Base-by-base conservation (phyloP, 2,797 vertebrate species). In the Melanotaenia pygmaea region DNA sequence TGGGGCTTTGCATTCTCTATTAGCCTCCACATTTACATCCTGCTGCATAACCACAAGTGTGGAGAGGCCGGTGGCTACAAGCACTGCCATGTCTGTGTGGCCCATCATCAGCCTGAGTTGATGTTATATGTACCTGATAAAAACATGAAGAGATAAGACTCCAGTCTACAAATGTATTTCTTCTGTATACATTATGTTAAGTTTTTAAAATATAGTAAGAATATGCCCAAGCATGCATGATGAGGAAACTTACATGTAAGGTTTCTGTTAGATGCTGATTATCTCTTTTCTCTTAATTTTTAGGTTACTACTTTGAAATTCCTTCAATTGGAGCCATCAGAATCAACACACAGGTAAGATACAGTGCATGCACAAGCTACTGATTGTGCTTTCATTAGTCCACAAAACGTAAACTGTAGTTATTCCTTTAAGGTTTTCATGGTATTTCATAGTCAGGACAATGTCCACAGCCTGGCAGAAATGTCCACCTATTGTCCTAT, bases 291-390 rank as follows among this genome's bases (percentile, higher is more conserved):
- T n/a, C 57, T 84, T 70, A 6, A 61, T 80, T 74, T 78, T 57
- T 91, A 99, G 98, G 98, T 91, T 99, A 99, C 94, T 99, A 99
- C 94, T 99, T 97, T 45, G 98, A 98, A 93, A 99, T 99, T 78
- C 98, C 98, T 69, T 99, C 98, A 50, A 99, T 99, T 0, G 98
- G 98, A 5, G 98, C 97, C 80, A 99, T 99, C 90, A 94, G 97
- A 86, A 99, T 99, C 94, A 99, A 99, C 95, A 99, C 98, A 0
- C 98, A 99, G 97, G 98, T 99, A 88, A 81, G 91, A 60, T 28
- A 37, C 12, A 65, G 37, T 22, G 13, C 32, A 35, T n/a, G 38
- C 16, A 26, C 51, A 47, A 37, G 53, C 14, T 58, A 7, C 26
- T 64, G 47, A 59, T 66, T 24, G 12, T 35, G 45, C n/a, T 50